Percentiles rank a stretch among this genome's conserved stretches.
phyloP scores from a whole-genome alignment of 1,140 invertebrate genomes.

The Drosophila takahashii region DNA sequence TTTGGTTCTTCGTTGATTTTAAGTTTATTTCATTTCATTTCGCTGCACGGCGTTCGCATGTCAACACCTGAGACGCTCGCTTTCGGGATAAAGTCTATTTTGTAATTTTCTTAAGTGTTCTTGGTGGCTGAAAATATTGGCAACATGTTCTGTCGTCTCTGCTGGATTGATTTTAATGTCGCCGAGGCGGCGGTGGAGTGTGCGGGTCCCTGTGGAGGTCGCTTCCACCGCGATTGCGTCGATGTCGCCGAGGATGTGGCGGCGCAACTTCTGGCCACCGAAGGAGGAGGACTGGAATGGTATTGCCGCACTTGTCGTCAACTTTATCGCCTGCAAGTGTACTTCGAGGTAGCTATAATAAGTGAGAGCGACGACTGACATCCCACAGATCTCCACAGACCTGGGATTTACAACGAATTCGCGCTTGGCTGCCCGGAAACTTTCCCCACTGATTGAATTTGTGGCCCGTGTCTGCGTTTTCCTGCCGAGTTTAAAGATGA shows the following conservation, averaged over 20 bases:
- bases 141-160: slow-evolving; percentile 83
- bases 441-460: slow-evolving; percentile 29
- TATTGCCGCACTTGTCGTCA: slow-evolving; percentile 80
- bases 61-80: slow-evolving; percentile 64
- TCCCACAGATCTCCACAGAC: not conserved
- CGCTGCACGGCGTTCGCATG: slow-evolving; percentile 36
- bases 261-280: slow-evolving; percentile 30
- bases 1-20: not conserved
- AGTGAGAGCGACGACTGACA: not conserved
- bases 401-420: not conserved
- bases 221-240: slow-evolving; percentile 61
- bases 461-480: not conserved
- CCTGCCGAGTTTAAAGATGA: not conserved
- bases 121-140: slow-evolving; percentile 56
- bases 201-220: slow-evolving; percentile 63
- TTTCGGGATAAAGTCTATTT: slow-evolving; percentile 5
- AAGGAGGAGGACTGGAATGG: slow-evolving; percentile 59
- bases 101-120: slow-evolving; percentile 73
- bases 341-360: slow-evolving; percentile 71
- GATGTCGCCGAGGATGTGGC: slow-evolving; percentile 62
- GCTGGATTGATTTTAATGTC: slow-evolving; percentile 78
- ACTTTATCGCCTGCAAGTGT: slow-evolving; percentile 81
- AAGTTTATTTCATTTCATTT: slow-evolving; percentile 32
- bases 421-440: not conserved
- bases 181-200: slow-evolving; percentile 56